These are phyloP conservation scores for Eriocheir sinensis DNA, from an alignment of 1,140 invertebrate species.

Conservation along the genomic window DNA sequence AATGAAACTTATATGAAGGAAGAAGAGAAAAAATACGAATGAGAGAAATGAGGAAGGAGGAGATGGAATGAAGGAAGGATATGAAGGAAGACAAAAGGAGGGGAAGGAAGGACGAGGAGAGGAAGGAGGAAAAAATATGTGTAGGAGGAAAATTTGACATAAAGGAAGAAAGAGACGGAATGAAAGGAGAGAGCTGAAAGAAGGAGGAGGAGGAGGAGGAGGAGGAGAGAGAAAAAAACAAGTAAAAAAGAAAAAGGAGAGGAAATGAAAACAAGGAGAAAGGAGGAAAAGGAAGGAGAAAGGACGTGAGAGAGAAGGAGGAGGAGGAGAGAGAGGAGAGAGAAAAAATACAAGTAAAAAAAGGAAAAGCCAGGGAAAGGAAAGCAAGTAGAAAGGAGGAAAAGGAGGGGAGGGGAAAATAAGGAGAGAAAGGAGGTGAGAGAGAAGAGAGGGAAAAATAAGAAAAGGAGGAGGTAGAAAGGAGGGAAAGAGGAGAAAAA, in stretches of 20 bases:
- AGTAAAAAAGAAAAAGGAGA: conserved; percentile 2
- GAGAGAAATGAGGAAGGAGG: no score
- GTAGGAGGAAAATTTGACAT: no score
- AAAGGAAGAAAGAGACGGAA: no score
- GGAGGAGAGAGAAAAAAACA: neutral
- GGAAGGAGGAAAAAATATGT: no score
- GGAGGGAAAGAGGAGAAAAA: neutral
- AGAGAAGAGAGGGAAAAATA: neutral
- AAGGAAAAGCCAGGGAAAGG: neutral
- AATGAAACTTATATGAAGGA: no score
- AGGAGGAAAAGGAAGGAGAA: neutral
- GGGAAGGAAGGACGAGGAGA: no score
- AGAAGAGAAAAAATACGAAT: no score
- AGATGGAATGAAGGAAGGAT: no score
- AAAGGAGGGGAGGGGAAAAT: neutral
- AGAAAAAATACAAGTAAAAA: neutral
- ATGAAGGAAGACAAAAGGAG: no score
- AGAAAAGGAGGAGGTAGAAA: neutral
- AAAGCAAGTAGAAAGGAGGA: neutral
- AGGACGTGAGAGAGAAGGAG: neutral
- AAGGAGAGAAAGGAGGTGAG: neutral
- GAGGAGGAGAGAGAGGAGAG: neutral
- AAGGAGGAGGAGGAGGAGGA: neutral
- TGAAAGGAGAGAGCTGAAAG: no score
- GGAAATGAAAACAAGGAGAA: neutral